Base-by-base conservation (phyloP, 2,888 invertebrate species). In the Drymonia ruficornis region DNA sequence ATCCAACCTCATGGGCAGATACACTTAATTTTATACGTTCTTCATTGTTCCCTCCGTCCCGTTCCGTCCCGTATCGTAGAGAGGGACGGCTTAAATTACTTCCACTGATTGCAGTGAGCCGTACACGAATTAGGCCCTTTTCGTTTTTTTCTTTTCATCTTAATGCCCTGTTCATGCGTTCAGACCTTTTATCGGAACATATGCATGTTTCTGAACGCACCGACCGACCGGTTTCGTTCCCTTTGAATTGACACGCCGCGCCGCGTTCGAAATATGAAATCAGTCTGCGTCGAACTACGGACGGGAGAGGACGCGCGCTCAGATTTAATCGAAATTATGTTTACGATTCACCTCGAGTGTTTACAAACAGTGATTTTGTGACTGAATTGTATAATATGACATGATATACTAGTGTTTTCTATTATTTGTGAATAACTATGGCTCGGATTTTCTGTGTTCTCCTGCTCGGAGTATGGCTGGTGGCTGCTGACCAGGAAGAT, bases 111-210 rank as follows among this genome's bases (percentile, higher is more conserved):
- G 89, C 88, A 87, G 85, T 84, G 86, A 89, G 87, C 87, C 86
- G 85, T 86, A 88, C 86, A 89, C 84, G 91, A 91, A 90, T 91
- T 90, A 91, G 89, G 83, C 80, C 83, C 84, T 86, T 87, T 86
- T 82, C 72, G 68, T 83, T 81, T 80, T 84, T 83, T 83, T 84
- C 71, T 77, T 83, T 80, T 77, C 82, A 78, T 83, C 84, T 84
- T 90, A 90, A 90, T 89, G 86, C 86, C 81, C 85, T 86, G 89
- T 88, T 91, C 87, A 89, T 87, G 88, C 86, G 84, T 86, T 83
- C 83, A 86, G 84, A 81, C 85, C 86, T 87, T 91, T 90, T 90
- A 90, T 90, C 87, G 83, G 80, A 87, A 88, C 87, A 90, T 84
- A 89, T 90, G 89, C 89, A 86, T 78, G 86, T 78, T 75, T 81